Evolutionary conservation across 1,140 invertebrate species (phyloP).

Genomic region (Bicyclus anynana): DNA sequence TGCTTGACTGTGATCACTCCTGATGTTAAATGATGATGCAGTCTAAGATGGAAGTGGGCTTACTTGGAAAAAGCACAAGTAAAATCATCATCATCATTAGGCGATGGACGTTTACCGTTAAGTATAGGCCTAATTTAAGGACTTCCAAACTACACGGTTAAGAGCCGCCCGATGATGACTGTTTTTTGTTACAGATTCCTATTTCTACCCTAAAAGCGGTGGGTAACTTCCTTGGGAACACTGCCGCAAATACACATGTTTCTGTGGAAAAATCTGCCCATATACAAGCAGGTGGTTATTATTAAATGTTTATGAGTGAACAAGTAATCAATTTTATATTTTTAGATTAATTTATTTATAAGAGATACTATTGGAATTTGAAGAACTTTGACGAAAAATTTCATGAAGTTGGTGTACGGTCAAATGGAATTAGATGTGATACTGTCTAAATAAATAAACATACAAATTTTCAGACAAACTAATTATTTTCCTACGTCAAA

Average conservation of each 20-base stretch:
- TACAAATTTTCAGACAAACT: too few relatives aligned
- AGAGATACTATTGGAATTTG: background rate
- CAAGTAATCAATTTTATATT: background rate
- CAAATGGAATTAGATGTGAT: background rate
- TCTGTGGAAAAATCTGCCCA: conserved; percentile 60
- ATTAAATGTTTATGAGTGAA: conserved; percentile 5
- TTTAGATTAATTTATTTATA: background rate
- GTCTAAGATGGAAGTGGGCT: too few relatives aligned
- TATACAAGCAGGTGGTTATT: conserved; percentile 57
- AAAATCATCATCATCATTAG: too few relatives aligned
- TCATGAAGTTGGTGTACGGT: background rate
- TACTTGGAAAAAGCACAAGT: too few relatives aligned
- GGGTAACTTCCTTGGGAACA: conserved; percentile 55
- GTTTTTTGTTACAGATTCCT: conserved; percentile 58
- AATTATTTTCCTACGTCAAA: too few relatives aligned
- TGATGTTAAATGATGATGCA: too few relatives aligned
- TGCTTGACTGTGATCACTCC: too few relatives aligned
- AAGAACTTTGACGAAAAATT: background rate
- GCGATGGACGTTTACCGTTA: too few relatives aligned
- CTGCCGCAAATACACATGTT: conserved; percentile 54
- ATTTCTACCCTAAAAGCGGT: conserved; percentile 65
- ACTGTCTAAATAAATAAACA: background rate
- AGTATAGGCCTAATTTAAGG: too few relatives aligned
- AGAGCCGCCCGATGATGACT: too few relatives aligned
- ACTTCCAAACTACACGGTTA: too few relatives aligned